These are phyloP conservation scores for Sciurus niger DNA, from an alignment of 2,113 vertebrate genomes.

Conservation along the genomic window DNA sequence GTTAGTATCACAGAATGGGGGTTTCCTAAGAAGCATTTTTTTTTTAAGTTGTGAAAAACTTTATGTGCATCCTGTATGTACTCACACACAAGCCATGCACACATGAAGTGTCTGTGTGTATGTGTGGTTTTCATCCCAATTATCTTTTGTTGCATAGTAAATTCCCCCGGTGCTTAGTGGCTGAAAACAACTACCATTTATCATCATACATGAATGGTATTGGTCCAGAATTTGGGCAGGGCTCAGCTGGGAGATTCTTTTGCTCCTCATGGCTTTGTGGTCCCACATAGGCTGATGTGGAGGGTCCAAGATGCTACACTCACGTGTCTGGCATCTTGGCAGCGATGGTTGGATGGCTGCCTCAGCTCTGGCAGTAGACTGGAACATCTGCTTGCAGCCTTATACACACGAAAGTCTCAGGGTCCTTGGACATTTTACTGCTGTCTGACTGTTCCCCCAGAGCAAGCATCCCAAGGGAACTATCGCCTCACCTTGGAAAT, in stretches of 20 bases:
- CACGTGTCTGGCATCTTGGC: not conserved
- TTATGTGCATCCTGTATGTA: not conserved
- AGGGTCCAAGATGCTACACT: not conserved
- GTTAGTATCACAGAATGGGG: constrained; percentile 6
- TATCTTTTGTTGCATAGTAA: constrained; percentile 8
- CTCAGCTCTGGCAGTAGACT: not conserved
- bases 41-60: constrained; percentile 20
- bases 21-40: not conserved
- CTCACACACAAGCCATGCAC: not conserved
- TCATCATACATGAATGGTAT: not conserved
- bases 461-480: not conserved
- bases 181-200: not conserved
- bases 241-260: not conserved
- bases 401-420: not conserved
- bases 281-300: not conserved
- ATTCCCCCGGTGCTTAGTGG: not conserved
- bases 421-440: not conserved
- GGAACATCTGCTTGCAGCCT: not conserved
- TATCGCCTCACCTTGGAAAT: not conserved
- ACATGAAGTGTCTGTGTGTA: not conserved
- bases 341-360: not conserved
- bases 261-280: not conserved
- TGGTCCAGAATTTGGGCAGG: not conserved
- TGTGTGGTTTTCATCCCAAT: not conserved
- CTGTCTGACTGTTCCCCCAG: not conserved